Percentiles rank a stretch among this genome's conserved stretches.
phyloP scores from a whole-genome alignment of 1,140 invertebrate species.

The Elysia chlorotica region DNA sequence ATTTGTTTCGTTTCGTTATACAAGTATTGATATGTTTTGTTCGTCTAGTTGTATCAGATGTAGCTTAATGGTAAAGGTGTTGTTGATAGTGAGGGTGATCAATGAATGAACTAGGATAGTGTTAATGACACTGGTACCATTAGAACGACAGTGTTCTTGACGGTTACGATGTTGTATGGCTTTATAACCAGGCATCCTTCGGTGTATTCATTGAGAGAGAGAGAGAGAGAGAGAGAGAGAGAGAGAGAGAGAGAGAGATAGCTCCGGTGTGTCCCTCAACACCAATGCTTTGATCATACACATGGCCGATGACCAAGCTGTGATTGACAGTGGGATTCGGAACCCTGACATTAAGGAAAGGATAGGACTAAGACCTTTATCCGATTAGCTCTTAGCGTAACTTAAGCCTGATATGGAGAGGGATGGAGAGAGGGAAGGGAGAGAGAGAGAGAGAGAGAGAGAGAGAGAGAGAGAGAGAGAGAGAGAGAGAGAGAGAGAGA shows the following conservation, averaged over 20 bases:
- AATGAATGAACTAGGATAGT: neutral
- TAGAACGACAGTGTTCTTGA: neutral
- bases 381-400: too few species aligned
- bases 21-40: too few species aligned
- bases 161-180: neutral
- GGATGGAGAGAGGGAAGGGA: neutral
- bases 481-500: conserved; percentile 11
- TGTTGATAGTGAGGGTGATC: neutral
- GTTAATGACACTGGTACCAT: neutral
- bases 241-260: neutral
- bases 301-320: too few species aligned
- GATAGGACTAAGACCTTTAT: too few species aligned
- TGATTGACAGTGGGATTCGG: too few species aligned
- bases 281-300: too few species aligned
- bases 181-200: neutral
- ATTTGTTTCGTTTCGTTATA: too few species aligned
- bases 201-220: neutral
- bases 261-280: too few species aligned
- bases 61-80: neutral
- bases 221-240: neutral
- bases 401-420: too few species aligned
- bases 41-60: neutral
- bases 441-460: conserved; percentile 10
- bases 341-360: too few species aligned
- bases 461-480: conserved; percentile 12